Evolutionary conservation across 2,797 vertebrate genomes (phyloP).

Genomic region (Dryobates pubescens): DNA sequence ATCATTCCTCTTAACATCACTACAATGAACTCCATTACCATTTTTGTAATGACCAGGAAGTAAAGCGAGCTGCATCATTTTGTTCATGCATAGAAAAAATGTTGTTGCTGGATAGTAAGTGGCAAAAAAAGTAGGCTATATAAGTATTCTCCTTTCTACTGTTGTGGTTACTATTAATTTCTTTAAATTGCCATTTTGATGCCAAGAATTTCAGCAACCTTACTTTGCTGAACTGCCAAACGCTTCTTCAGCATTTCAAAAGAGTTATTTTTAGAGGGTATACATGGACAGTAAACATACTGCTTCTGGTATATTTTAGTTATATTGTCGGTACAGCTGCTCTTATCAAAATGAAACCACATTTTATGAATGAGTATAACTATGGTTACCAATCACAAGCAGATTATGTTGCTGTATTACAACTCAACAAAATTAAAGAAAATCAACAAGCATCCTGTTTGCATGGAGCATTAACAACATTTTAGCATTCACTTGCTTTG

Average conservation of each 20-base stretch:
- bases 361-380: constrained; percentile 67
- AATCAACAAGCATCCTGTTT: constrained; percentile 60
- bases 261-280: constrained; percentile 33
- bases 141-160: background rate
- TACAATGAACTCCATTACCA: background rate
- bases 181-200: background rate
- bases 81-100: background rate
- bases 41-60: background rate
- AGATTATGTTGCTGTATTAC: constrained; percentile 37
- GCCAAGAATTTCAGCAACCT: constrained; percentile 1
- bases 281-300: constrained; percentile 16
- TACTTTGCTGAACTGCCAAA: background rate
- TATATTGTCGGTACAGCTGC: constrained; percentile 57
- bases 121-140: background rate
- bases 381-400: constrained; percentile 43
- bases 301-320: constrained; percentile 35
- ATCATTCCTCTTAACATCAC: background rate
- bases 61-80: background rate
- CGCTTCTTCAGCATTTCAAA: constrained; percentile 3
- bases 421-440: constrained; percentile 64
- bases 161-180: constrained; percentile 2
- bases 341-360: constrained; percentile 61
- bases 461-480: constrained; percentile 25
- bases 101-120: background rate
- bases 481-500: constrained; percentile 44